Conservation (phyloP, 2,797 vertebrate species). For the Parotocinclus haroldoi region DNA sequence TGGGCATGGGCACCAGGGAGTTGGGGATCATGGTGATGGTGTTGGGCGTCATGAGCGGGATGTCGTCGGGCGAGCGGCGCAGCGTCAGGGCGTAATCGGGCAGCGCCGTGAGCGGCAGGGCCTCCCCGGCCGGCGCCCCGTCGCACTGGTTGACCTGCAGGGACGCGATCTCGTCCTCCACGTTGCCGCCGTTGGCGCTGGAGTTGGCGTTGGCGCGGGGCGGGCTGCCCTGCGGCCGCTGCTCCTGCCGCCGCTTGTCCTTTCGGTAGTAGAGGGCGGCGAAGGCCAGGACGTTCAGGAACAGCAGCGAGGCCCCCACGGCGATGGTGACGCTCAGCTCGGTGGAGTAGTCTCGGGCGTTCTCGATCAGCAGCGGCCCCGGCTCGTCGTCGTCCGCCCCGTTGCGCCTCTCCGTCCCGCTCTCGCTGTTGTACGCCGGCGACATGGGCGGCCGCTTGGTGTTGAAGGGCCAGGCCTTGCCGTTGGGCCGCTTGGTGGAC, state of each 20-base stretch:
- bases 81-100: slow-evolving; percentile 96
- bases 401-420: slow-evolving; percentile 83
- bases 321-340: slow-evolving; percentile 98
- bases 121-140: slow-evolving; percentile 67
- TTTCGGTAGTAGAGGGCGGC: slow-evolving; percentile 97
- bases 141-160: slow-evolving; percentile 96
- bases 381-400: slow-evolving; percentile 83
- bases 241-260: slow-evolving; percentile 92
- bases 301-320: slow-evolving; percentile 92
- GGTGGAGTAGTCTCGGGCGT: slow-evolving; percentile 93
- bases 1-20: slow-evolving; percentile 95
- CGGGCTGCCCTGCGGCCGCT: slow-evolving; percentile 88
- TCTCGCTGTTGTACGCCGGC: slow-evolving; percentile 88
- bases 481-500: slow-evolving; percentile 87
- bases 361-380: slow-evolving; percentile 87
- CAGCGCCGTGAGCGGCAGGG: slow-evolving; percentile 84
- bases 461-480: slow-evolving; percentile 81
- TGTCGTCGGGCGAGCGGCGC: slow-evolving; percentile 94
- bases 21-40: slow-evolving; percentile 99
- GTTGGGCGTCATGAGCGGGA: slow-evolving; percentile 96
- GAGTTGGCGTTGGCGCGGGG: slow-evolving; percentile 69
- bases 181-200: slow-evolving; percentile 83
- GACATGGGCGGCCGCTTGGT: slow-evolving; percentile 94
- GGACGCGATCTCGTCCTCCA: slow-evolving; percentile 92
- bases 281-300: slow-evolving; percentile 95